These are phyloP conservation scores for Odontocolon sp. DNA, from an alignment of 2,888 invertebrate genomes.

Conservation along the genomic window DNA sequence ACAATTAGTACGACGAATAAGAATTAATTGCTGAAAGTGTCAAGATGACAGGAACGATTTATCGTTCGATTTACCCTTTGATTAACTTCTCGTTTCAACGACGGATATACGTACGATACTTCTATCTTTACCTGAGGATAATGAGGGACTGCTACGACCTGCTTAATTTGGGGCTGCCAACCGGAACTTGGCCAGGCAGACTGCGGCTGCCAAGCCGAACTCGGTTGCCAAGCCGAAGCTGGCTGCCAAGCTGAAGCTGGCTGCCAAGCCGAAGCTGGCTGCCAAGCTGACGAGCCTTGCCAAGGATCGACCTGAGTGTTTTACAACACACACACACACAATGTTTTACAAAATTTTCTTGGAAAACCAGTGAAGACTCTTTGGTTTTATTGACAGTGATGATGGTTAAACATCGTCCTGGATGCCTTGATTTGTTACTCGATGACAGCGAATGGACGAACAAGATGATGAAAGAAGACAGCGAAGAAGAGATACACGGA, in stretches of 20 bases:
- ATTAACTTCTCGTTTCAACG: too few species aligned
- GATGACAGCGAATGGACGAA: neutral
- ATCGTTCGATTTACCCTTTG: too few species aligned
- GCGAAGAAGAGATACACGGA: neutral
- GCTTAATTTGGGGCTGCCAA: slow-evolving; percentile 57
- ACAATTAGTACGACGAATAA: too few species aligned
- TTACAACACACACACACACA: slow-evolving; percentile 30
- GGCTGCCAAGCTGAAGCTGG: slow-evolving; percentile 60
- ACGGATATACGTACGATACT: slow-evolving; percentile 13
- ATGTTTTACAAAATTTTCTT: slow-evolving; percentile 22
- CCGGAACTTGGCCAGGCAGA: slow-evolving; percentile 57
- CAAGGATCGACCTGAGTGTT: slow-evolving; percentile 65
- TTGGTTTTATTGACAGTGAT: slow-evolving; percentile 55
- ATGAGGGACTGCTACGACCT: too few species aligned
- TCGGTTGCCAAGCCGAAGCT: slow-evolving; percentile 63
- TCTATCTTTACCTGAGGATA: slow-evolving; percentile 12
- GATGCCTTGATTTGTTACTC: slow-evolving; percentile 53
- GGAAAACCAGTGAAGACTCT: slow-evolving; percentile 22
- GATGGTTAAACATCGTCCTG: slow-evolving; percentile 46
- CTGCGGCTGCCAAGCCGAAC: slow-evolving; percentile 59
- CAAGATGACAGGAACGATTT: too few species aligned
- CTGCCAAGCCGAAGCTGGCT: too few species aligned
- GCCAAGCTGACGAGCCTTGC: slow-evolving; percentile 60
- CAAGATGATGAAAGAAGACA: neutral
- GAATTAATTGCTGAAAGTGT: too few species aligned